Evolutionary conservation across 2,888 invertebrate genomes (phyloP), one percentile per base, ranked within the genome.

Genomic region (Spialia ferax): DNA sequence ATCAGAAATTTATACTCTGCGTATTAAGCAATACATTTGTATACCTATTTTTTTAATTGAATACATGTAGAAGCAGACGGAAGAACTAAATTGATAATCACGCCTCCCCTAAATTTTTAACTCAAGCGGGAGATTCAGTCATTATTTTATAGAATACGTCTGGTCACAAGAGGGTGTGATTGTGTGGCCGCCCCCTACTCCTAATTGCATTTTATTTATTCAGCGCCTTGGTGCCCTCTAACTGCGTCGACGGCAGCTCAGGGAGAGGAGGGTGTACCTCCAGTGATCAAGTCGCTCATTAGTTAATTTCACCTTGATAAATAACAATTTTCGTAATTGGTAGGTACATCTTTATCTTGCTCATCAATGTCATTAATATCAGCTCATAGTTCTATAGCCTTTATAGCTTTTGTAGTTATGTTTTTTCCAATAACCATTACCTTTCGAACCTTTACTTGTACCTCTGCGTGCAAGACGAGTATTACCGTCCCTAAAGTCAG

Each of bases 191-290:
- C 65, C 86, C 32, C 85, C 86, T 83, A 79, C 79, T 83, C 82
- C 87, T 88, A 90, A 91, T 92, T 89, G 87, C 84, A 86, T 88
- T 91, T 91, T 91, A 92, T 90, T 91, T 91, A 92, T 91, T 91
- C 89, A 92, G 80, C 80, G 80, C 84, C 81, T 77, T 78, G 77
- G 81, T 79, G 77, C 83, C 82, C 81, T 81, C 77, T 71, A 79
- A 82, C 78, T 79, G 80, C 77, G 84, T 80, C 79, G 79, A 50
- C 59, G 60, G 59, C 60, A 23, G 50, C 18, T 38, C 57, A 59
- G 52, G 48, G 60, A 54, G 29, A 52, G 48, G 60, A 54, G 29
- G 42, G 3, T 29, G n/a, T 42, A 60, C 54, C 65, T 60, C n/a
- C n/a, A n/a, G n/a, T n/a, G n/a, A n/a, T n/a, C 60, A 15, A 29